A percentile compares a stretch with the other conserved stretches of the same genome.
Evolutionary conservation across 2,113 vertebrate species (phyloP).

Genomic region (Zeus faber): DNA sequence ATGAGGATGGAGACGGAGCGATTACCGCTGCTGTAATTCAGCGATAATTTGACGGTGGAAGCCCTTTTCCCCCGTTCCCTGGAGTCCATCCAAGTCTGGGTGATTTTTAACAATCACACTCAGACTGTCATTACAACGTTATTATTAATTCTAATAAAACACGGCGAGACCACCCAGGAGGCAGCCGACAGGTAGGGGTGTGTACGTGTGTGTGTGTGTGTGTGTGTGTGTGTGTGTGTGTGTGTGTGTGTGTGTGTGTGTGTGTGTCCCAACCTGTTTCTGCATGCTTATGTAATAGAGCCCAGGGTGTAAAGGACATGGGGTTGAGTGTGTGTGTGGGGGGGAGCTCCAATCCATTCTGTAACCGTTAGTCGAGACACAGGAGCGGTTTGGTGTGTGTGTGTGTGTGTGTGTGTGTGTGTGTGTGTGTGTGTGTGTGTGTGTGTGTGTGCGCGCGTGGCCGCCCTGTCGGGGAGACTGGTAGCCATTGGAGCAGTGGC

Average conservation of each 20-base stretch:
- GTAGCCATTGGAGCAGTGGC: conserved; percentile 49
- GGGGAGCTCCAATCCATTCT: no score
- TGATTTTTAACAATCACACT: conserved; percentile 42
- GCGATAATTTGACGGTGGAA: conserved; percentile 52
- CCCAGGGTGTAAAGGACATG: neutral
- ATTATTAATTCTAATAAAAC: conserved; percentile 52
- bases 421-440: conserved; percentile 29
- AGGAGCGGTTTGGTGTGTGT: neutral
- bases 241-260: neutral
- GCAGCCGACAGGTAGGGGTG: neutral
- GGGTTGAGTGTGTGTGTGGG: neutral
- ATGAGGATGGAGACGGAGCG: conserved; percentile 44
- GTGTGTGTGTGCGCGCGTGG: conserved; percentile 37
- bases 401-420: neutral
- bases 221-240: conserved; percentile 1
- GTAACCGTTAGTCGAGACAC: no score
- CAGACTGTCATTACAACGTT: conserved; percentile 55
- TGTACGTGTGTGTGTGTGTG: conserved; percentile 2
- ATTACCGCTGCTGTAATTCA: conserved; percentile 46
- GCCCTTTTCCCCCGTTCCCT: conserved; percentile 44
- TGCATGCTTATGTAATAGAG: conserved; percentile 6
- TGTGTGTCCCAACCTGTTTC: neutral
- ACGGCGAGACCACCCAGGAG: conserved; percentile 26
- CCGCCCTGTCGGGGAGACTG: conserved; percentile 48
- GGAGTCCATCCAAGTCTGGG: conserved; percentile 37